Percentiles rank a stretch among this genome's conserved stretches.
Evolutionary conservation across 1,140 invertebrate genomes (phyloP).

Genomic region (Ruditapes philippinarum): DNA sequence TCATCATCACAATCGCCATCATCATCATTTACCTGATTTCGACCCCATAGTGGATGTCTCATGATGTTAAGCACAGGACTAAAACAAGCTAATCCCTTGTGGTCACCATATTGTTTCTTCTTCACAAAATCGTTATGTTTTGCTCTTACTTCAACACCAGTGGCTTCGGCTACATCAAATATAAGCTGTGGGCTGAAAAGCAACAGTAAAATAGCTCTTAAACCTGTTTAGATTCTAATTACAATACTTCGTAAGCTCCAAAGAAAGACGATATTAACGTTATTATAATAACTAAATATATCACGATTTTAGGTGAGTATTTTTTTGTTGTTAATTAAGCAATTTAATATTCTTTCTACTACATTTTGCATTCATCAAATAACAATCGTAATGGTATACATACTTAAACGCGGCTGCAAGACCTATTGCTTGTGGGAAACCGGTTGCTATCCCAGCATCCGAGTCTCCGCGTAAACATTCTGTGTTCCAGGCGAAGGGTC

Average conservation of each 20-base stretch:
- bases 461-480: constrained; percentile 82
- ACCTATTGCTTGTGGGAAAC: constrained; percentile 76
- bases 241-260: too few relatives aligned
- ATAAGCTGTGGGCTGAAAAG: constrained; percentile 69
- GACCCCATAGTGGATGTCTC: constrained; percentile 84
- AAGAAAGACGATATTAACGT: too few relatives aligned
- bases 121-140: constrained; percentile 77
- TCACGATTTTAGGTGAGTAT: too few relatives aligned
- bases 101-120: constrained; percentile 69
- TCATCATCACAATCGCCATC: too few relatives aligned
- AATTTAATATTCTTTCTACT: too few relatives aligned
- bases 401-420: constrained; percentile 77
- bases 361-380: too few relatives aligned
- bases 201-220: too few relatives aligned
- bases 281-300: too few relatives aligned
- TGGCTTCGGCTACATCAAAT: constrained; percentile 75
- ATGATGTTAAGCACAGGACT: constrained; percentile 85
- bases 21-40: constrained; percentile 84
- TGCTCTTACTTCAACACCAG: constrained; percentile 79
- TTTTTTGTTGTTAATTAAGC: too few relatives aligned
- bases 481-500: constrained; percentile 80
- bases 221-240: too few relatives aligned
- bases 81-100: constrained; percentile 79
- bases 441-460: constrained; percentile 67
- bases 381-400: neutral